A percentile compares a stretch with the other conserved stretches of the same genome.
Evolutionary conservation across 2,797 vertebrate species (phyloP).

Genomic region (Megalops cyprinoides): DNA sequence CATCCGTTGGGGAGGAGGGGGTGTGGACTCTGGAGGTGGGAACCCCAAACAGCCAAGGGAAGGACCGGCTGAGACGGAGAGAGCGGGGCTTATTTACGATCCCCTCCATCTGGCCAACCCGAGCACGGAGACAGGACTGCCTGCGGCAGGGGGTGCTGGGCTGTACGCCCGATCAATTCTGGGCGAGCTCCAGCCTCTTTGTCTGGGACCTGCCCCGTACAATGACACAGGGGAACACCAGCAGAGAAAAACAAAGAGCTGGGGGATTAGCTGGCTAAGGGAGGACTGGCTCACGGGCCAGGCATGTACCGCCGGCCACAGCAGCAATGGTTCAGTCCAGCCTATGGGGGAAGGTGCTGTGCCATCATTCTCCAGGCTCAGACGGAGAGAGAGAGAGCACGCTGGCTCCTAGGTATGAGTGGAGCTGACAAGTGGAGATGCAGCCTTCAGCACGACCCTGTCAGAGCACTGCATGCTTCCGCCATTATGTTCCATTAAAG

Average conservation of each 20-base stretch:
- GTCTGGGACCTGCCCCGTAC: not conserved
- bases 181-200: too few relatives aligned
- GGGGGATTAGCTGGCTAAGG: not conserved
- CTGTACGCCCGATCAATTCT: not conserved
- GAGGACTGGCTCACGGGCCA: not conserved
- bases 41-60: slow-evolving; percentile 14
- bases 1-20: not conserved
- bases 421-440: too few relatives aligned
- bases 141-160: not conserved
- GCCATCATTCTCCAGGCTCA: not conserved
- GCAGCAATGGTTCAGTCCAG: slow-evolving; percentile 1
- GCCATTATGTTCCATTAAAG: too few relatives aligned
- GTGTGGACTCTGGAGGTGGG: slow-evolving; percentile 6
- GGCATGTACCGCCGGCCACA: slow-evolving; percentile 7
- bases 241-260: not conserved
- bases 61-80: not conserved
- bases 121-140: slow-evolving; percentile 3
- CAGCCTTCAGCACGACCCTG: too few relatives aligned
- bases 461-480: too few relatives aligned
- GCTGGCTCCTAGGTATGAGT: too few relatives aligned
- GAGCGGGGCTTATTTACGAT: slow-evolving; percentile 27
- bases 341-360: not conserved
- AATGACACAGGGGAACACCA: slow-evolving; percentile 26
- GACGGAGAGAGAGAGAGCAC: too few relatives aligned
- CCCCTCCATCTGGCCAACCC: slow-evolving; percentile 16